Base-by-base conservation (phyloP, 1,140 invertebrate genomes). In the Epicauta chinensis region DNA sequence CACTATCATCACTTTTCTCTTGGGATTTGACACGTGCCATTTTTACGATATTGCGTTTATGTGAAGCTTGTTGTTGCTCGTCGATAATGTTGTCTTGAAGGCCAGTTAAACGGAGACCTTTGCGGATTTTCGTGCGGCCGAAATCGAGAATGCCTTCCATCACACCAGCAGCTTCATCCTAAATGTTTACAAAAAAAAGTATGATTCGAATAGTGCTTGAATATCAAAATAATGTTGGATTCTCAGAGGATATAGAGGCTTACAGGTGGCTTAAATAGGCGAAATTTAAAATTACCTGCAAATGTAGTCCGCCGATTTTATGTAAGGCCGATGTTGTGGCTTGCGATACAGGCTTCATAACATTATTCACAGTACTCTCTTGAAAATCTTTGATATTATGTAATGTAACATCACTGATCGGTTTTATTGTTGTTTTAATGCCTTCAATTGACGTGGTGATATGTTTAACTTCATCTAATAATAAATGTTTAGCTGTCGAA, bases 151-250 rank as follows among this genome's bases (percentile, higher is more conserved):
- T 69, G 5, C 77, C 77, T 59, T 78, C 77, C 66, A 79, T 77
- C 64, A 78, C 72, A 6, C 77, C 77, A 1, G 77, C 77, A 2
- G 76, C 77, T 63, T 78, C 77, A 48, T 78, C 76, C 76, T 79
- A 59, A 55, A 32, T n/a, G n/a, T n/a, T n/a, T n/a, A n/a, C n/a
- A n/a, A n/a, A n/a, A n/a, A n/a, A n/a, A n/a, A n/a, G n/a, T n/a
- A n/a, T n/a, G n/a, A n/a, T n/a, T n/a, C n/a, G n/a, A n/a, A n/a
- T n/a, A n/a, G n/a, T n/a, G n/a, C n/a, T n/a, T n/a, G n/a, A n/a
- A n/a, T n/a, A n/a, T n/a, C n/a, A n/a, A n/a, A n/a, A n/a, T n/a
- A n/a, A n/a, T n/a, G n/a, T n/a, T n/a, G n/a, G n/a, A n/a, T n/a
- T n/a, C n/a, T n/a, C n/a, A n/a, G n/a, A n/a, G n/a, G n/a, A n/a